Conservation (phyloP, 2,113 vertebrate species). For the Blennius ocellaris region DNA sequence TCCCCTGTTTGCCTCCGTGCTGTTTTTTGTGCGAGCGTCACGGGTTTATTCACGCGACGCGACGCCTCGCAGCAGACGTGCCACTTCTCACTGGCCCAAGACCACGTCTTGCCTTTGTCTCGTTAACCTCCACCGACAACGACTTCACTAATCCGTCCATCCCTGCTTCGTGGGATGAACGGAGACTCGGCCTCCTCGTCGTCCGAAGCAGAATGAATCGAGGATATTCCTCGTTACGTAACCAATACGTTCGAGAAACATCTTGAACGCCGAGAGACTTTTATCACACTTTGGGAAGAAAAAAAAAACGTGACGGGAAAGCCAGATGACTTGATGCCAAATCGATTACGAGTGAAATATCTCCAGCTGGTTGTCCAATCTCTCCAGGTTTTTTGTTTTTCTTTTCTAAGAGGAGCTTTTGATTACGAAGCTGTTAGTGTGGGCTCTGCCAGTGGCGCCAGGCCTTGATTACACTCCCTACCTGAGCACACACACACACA, state of each 20-base stretch:
- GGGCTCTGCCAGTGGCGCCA: not conserved
- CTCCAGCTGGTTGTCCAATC: slow-evolving; percentile 59
- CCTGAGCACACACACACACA: slow-evolving; percentile 39
- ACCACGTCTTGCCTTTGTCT: slow-evolving; percentile 25
- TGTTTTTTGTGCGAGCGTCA: slow-evolving; percentile 48
- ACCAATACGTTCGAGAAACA: slow-evolving; percentile 25
- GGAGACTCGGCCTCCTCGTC: not conserved
- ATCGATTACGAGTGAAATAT: slow-evolving; percentile 61
- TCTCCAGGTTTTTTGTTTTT: slow-evolving; percentile 26
- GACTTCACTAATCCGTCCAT: slow-evolving; percentile 29
- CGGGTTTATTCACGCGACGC: slow-evolving; percentile 48
- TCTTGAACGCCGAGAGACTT: slow-evolving; percentile 6
- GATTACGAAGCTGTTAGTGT: slow-evolving; percentile 52
- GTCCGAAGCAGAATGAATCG: slow-evolving; percentile 1
- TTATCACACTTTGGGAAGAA: slow-evolving; percentile 12
- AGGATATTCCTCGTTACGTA: slow-evolving; percentile 16
- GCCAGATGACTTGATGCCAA: slow-evolving; percentile 33
- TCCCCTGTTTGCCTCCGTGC: slow-evolving; percentile 2
- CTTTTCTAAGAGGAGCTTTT: slow-evolving; percentile 46
- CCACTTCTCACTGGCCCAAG: slow-evolving; percentile 20
- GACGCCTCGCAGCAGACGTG: slow-evolving; percentile 29
- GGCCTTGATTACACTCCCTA: slow-evolving; percentile 35
- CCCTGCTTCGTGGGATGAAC: slow-evolving; percentile 11
- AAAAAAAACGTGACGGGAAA: slow-evolving; percentile 11
- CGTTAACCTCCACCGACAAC: not conserved